Evolutionary conservation across 2,888 invertebrate species (phyloP), one percentile per base, ranked within the genome.

Genomic region (Dyspetes luteomarginatus): DNA sequence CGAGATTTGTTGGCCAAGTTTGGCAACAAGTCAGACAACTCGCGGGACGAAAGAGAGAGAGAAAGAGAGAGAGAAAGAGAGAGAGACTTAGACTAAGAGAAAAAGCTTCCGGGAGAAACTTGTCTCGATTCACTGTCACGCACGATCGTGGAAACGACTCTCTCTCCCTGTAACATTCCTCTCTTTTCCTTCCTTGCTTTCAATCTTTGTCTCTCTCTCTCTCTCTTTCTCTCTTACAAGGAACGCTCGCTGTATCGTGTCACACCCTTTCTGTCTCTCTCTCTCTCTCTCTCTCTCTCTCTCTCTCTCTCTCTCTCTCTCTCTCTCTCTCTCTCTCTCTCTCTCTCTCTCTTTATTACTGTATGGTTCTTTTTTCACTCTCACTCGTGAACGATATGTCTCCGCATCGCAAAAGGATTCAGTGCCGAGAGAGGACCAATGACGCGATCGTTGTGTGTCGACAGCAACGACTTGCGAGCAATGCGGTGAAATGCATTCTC

Each of bases 51-150:
- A 15, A 67, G 72, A 43, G 58, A 65, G 28, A 52, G 26, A 36
- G 45, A 71, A 26, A 65, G 52, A 60, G 56, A 36, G 55, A 60
- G 56, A 69, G 48, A 73, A 52, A 78, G 28, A 62, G 56, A 30
- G 50, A 72, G 43, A 56, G 68, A 36, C 58, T 22, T 28, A 73
- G 45, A 67, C 24, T 50, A 26, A 41, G 28, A 73, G 26, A 43
- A 9, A 43, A 12, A 71, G 67, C 82, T 82, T 82, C 82, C 82
- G 82, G 82, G 82, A 82, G 82, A 82, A 82, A 81, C 82, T 82
- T 78, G 55, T 30, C 79, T 75, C 64, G 68, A 81, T 80, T 82
- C 82, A 82, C 82, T 82, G 82, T 81, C 82, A 82, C 80, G 80
- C 82, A 82, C 82, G 64, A 76, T 75, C 81, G 78, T 80, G 82